Percentiles rank a stretch among this genome's conserved stretches.
Evolutionary conservation across 2,888 invertebrate genomes (phyloP).

Genomic region (Theretra japonica): DNA sequence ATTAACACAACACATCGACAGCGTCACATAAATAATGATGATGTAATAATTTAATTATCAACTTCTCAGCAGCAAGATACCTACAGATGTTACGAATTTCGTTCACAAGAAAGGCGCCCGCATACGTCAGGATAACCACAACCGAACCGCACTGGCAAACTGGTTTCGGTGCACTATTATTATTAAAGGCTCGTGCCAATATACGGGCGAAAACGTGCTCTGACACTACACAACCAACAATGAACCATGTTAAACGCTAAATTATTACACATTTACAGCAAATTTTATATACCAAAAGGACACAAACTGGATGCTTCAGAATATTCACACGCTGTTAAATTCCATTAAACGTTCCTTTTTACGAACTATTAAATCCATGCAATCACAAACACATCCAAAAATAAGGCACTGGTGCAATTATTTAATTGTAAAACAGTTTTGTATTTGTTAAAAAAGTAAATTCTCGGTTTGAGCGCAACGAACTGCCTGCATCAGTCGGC

Average conservation of each 20-base stretch:
- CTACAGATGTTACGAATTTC: conserved; percentile 62
- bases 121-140: conserved; percentile 79
- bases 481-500: conserved; percentile 75
- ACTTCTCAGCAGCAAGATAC: conserved; percentile 44
- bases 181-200: conserved; percentile 84
- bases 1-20: conserved; percentile 41
- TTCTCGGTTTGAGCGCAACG: conserved; percentile 75
- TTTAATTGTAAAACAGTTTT: conserved; percentile 67
- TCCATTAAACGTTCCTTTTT: conserved; percentile 60
- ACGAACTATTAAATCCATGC: conserved; percentile 69
- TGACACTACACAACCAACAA: conserved; percentile 70
- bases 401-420: conserved; percentile 76
- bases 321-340: conserved; percentile 71
- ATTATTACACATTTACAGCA: conserved; percentile 61
- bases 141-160: conserved; percentile 80
- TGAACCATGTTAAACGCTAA: conserved; percentile 61
- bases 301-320: conserved; percentile 69
- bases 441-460: conserved; percentile 64
- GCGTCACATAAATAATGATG: conserved; percentile 43
- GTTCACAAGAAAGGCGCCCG: conserved; percentile 74
- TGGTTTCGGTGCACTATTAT: conserved; percentile 83
- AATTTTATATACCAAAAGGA: conserved; percentile 80
- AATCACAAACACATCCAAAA: conserved; percentile 80
- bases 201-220: conserved; percentile 73
- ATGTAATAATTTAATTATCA: conserved; percentile 41